Evolutionary conservation across 2,113 vertebrate species (phyloP).

Genomic region (Mungos mungo): DNA sequence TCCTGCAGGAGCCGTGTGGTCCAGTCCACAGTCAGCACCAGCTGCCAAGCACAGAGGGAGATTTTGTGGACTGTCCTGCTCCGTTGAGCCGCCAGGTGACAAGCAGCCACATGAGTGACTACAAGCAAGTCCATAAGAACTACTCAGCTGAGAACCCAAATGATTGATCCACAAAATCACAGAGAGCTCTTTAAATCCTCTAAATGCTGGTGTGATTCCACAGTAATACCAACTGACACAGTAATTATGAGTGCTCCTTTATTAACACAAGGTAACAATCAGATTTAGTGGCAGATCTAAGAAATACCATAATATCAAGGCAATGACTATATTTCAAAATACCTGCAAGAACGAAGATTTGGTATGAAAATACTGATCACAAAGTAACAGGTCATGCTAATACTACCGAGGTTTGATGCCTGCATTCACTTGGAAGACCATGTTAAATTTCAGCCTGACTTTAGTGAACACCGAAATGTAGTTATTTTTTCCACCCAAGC

Average conservation of each 20-base stretch:
- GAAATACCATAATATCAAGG: background rate
- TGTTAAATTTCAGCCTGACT: background rate
- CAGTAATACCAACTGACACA: background rate
- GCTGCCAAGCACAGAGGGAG: background rate
- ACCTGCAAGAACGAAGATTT: background rate
- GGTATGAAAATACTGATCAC: background rate
- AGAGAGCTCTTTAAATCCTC: background rate
- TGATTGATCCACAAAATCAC: background rate
- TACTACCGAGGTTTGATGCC: background rate
- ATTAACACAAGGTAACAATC: background rate
- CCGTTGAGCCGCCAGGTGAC: background rate
- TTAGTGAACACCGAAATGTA: background rate
- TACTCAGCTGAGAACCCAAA: background rate
- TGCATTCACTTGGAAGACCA: background rate
- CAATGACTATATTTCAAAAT: background rate
- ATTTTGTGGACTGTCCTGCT: background rate
- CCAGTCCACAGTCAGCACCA: background rate
- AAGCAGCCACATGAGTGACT: background rate
- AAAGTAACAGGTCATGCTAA: background rate
- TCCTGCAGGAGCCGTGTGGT: background rate
- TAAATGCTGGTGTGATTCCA: background rate
- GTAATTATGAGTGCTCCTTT: background rate
- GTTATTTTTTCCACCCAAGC: conserved; percentile 3
- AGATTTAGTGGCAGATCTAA: background rate
- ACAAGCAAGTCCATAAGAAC: background rate